phyloP scores from a whole-genome alignment of 2,797 vertebrate species.

The Sebastiscus tertius region DNA sequence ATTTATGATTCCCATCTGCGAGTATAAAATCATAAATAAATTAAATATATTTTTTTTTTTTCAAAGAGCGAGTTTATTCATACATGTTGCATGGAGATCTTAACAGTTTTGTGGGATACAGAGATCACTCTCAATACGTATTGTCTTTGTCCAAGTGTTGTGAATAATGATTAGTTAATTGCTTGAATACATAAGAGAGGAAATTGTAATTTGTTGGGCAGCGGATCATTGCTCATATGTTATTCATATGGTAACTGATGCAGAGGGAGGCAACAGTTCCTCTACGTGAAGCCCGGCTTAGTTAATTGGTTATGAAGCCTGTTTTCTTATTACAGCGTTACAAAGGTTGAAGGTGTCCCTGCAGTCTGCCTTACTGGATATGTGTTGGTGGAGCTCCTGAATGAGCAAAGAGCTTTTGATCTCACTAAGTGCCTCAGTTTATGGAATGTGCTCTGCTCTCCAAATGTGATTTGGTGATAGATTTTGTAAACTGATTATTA shows the following conservation, averaged over 20 bases:
- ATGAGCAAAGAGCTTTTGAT: constrained; percentile 49
- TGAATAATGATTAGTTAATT: constrained; percentile 22
- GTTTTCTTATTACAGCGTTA: constrained; percentile 6
- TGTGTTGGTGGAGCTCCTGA: constrained; percentile 31
- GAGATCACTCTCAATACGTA: neutral
- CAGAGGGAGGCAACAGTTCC: constrained; percentile 15
- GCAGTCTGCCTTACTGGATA: constrained; percentile 1
- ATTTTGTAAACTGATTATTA: constrained; percentile 52
- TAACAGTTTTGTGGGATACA: neutral
- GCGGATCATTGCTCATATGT: constrained; percentile 14
- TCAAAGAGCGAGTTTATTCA: constrained; percentile 13
- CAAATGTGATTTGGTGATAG: constrained; percentile 42
- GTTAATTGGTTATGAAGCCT: constrained; percentile 33
- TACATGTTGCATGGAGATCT: neutral
- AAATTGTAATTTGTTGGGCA: neutral
- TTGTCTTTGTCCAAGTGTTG: constrained; percentile 8
- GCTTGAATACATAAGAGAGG: constrained; percentile 1
- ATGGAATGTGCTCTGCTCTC: constrained; percentile 38
- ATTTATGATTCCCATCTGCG: constrained; percentile 76
- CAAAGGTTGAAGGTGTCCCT: constrained; percentile 38
- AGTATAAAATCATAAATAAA: constrained; percentile 52
- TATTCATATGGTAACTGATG: constrained; percentile 18
- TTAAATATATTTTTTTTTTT: constrained; percentile 3
- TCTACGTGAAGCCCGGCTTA: constrained; percentile 12
- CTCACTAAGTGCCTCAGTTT: constrained; percentile 48